Conservation (phyloP, 2,113 vertebrate species). For the Ictalurus punctatus region DNA sequence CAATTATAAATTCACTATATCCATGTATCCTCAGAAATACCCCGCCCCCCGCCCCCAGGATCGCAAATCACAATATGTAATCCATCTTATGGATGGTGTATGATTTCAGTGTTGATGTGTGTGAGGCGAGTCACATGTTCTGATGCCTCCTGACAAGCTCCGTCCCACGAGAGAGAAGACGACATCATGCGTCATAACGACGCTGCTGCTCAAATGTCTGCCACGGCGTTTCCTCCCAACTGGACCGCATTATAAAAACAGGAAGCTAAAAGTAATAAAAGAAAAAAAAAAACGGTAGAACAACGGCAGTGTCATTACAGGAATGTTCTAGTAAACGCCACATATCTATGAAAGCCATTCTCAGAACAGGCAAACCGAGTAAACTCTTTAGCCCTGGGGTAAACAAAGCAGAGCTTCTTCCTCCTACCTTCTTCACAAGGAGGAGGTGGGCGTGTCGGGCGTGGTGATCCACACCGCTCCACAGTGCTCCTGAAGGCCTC, state of each 20-base stretch:
- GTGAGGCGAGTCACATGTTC: conserved; percentile 51
- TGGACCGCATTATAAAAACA: conserved; percentile 51
- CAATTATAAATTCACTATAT: not conserved
- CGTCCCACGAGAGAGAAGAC: conserved; percentile 45
- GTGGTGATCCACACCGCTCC: not conserved
- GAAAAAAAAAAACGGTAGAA: conserved; percentile 29
- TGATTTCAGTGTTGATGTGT: conserved; percentile 36
- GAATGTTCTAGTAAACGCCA: not conserved
- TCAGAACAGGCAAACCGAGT: not conserved
- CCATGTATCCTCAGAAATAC: not conserved
- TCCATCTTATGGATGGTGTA: not conserved
- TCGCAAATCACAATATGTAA: not conserved
- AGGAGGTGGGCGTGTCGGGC: too few relatives aligned
- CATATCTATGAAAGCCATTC: not conserved
- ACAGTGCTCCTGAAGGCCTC: not conserved
- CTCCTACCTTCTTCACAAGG: not conserved
- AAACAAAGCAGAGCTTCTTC: not conserved
- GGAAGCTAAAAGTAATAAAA: conserved; percentile 49
- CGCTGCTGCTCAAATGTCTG: conserved; percentile 46
- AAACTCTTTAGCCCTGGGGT: not conserved
- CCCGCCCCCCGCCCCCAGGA: too few relatives aligned
- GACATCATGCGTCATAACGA: conserved; percentile 39
- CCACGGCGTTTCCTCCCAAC: conserved; percentile 39
- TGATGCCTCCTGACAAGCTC: conserved; percentile 58
- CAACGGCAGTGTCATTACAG: not conserved